phyloP scores from a whole-genome alignment of 2,113 vertebrate species.

The Anseranas semipalmata region DNA sequence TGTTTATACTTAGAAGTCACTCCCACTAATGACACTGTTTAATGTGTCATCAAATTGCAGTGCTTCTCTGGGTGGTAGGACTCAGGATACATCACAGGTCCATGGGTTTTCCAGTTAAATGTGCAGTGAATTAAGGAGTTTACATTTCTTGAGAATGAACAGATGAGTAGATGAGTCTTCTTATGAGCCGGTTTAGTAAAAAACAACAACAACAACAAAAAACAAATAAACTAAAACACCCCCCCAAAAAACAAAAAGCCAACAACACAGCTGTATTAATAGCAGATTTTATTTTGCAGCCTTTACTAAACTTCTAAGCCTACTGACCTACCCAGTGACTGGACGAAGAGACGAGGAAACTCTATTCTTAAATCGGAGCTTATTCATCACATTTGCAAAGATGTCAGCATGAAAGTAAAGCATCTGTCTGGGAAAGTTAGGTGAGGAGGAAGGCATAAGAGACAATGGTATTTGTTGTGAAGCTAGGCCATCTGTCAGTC shows the following conservation, averaged over 20 bases:
- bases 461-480: background rate
- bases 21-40: background rate
- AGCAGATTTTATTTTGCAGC: constrained; percentile 1
- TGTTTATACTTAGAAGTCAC: background rate
- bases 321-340: background rate
- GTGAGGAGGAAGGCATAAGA: background rate
- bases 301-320: background rate
- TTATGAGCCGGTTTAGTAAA: background rate
- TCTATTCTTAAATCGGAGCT: background rate
- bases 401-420: background rate
- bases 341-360: background rate
- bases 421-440: background rate
- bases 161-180: background rate
- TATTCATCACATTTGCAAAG: background rate
- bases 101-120: background rate
- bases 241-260: background rate
- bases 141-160: constrained; percentile 7
- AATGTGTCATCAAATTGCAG: background rate
- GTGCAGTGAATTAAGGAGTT: background rate
- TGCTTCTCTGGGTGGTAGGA: background rate
- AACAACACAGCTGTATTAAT: background rate
- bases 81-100: background rate
- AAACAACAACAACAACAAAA: background rate
- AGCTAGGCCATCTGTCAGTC: background rate
- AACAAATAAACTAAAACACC: background rate